Conservation (phyloP, 2,797 vertebrate genomes). For the Fringilla coelebs region DNA sequence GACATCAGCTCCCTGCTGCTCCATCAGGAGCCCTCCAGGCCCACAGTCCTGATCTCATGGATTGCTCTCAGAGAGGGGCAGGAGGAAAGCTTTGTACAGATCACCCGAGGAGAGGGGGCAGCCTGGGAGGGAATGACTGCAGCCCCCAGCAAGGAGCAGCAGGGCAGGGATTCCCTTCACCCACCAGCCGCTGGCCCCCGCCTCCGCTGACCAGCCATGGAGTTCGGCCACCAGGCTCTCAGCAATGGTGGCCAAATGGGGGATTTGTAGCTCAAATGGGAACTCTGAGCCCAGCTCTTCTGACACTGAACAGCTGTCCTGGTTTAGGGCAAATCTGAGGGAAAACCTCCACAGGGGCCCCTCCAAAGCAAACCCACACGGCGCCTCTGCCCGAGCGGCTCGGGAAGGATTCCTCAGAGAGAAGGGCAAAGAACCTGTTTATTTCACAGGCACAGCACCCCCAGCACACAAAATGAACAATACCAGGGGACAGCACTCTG, state of each 20-base stretch:
- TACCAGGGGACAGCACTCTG: too few relatives aligned
- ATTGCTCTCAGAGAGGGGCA: not conserved
- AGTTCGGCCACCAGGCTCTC: not conserved
- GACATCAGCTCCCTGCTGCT: not conserved
- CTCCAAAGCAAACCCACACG: too few relatives aligned
- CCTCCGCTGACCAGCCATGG: fast-evolving
- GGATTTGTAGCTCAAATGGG: not conserved
- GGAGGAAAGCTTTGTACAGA: not conserved
- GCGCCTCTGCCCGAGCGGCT: fast-evolving
- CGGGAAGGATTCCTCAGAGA: too few relatives aligned
- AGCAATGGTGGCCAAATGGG: not conserved
- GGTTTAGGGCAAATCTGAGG: too few relatives aligned
- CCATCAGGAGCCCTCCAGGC: not conserved
- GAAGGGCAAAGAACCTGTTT: too few relatives aligned
- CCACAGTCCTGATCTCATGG: fast-evolving
- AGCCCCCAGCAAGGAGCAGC: not conserved
- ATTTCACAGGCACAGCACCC: too few relatives aligned
- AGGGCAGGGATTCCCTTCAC: fast-evolving
- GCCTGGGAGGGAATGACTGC: too few relatives aligned
- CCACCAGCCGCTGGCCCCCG: not conserved
- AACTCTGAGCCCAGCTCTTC: not conserved
- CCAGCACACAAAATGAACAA: too few relatives aligned
- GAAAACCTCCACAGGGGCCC: too few relatives aligned
- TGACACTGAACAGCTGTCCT: not conserved
- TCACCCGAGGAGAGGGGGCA: not conserved